Conservation (phyloP, 2,113 vertebrate species). For the Apteryx mantelli region DNA sequence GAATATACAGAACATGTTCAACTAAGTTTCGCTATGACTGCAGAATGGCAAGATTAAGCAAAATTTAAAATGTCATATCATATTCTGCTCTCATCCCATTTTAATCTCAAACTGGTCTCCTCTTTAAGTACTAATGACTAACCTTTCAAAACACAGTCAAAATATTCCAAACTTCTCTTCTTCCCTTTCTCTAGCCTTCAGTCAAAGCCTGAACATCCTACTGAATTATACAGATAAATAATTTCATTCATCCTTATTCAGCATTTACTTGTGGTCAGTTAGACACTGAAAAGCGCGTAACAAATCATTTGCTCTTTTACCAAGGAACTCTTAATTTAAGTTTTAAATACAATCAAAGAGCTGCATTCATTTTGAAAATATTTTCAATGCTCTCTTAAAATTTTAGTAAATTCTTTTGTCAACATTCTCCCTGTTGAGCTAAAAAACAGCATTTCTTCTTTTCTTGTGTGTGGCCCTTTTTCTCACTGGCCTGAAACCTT, state of each 20-base stretch:
- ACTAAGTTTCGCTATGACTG: neutral
- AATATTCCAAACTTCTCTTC: neutral
- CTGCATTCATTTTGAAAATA: neutral
- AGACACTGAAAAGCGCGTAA: neutral
- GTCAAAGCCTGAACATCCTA: neutral
- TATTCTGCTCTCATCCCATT: neutral
- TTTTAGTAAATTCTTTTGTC: neutral
- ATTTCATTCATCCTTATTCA: neutral
- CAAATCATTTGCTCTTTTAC: neutral
- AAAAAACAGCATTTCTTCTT: no score
- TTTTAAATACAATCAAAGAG: neutral
- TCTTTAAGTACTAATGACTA: neutral
- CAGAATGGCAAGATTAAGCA: neutral
- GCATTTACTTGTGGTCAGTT: neutral
- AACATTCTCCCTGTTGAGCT: neutral
- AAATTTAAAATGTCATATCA: neutral
- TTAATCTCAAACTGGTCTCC: neutral
- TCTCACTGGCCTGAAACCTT: neutral
- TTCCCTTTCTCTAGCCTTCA: neutral
- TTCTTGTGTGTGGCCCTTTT: neutral
- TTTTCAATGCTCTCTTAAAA: neutral
- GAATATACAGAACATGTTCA: neutral
- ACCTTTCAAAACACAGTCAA: constrained; percentile 20
- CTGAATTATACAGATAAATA: neutral
- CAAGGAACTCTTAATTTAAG: neutral